Percentiles rank a stretch among this genome's conserved stretches.
phyloP scores from a whole-genome alignment of 2,888 invertebrate species.

The Epirrhoe alternata region DNA sequence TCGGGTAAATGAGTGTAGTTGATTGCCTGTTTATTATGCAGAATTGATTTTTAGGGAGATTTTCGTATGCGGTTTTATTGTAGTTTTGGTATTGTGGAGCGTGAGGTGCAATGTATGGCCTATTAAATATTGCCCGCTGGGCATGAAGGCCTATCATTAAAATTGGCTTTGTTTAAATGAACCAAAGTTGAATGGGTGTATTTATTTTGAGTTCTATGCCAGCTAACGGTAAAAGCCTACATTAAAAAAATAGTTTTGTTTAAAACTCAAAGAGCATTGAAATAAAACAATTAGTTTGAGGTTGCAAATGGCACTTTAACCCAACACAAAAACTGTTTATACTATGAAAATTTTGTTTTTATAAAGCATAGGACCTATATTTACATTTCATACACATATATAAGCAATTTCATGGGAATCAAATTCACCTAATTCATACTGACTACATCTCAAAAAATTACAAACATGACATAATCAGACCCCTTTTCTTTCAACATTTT shows the following conservation, averaged over 20 bases:
- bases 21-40: slow-evolving; percentile 55
- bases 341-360: not conserved
- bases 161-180: not conserved
- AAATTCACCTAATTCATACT: slow-evolving; percentile 51
- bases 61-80: slow-evolving; percentile 46
- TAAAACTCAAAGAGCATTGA: too few relatives aligned
- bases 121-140: slow-evolving; percentile 11
- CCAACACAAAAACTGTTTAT: too few relatives aligned
- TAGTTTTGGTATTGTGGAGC: slow-evolving; percentile 35
- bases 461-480: slow-evolving; percentile 67
- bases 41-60: slow-evolving; percentile 42
- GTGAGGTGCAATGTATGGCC: slow-evolving; percentile 12
- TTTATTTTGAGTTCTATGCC: not conserved
- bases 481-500: slow-evolving; percentile 42
- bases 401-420: slow-evolving; percentile 59
- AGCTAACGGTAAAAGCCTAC: not conserved
- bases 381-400: slow-evolving; percentile 33
- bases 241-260: not conserved
- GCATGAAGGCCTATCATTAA: slow-evolving; percentile 1
- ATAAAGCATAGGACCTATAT: slow-evolving; percentile 10
- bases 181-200: not conserved
- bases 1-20: slow-evolving; percentile 53
- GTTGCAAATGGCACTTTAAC: too few relatives aligned
- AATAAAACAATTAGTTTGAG: too few relatives aligned
- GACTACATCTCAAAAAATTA: slow-evolving; percentile 67